Percentiles rank a stretch among this genome's conserved stretches.
phyloP scores from a whole-genome alignment of 2,113 vertebrate genomes.

The Nyctibius bracteatus region DNA sequence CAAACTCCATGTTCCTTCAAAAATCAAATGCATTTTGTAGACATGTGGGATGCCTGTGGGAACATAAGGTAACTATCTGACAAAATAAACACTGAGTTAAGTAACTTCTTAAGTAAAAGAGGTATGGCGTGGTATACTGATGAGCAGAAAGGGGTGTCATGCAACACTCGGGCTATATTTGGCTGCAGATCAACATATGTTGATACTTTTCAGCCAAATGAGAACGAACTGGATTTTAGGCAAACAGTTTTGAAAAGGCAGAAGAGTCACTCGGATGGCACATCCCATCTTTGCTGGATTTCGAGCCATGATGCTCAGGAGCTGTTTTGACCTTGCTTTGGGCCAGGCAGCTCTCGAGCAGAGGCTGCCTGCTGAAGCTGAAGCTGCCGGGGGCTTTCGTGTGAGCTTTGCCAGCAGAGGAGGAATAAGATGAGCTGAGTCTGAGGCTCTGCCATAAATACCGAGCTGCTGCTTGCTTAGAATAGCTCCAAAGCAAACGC shows the following conservation, averaged over 20 bases:
- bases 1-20: not conserved
- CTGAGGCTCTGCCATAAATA: not conserved
- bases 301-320: not conserved
- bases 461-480: not conserved
- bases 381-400: accelerated
- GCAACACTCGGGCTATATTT: not conserved
- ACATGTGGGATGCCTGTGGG: not conserved
- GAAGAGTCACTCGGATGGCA: accelerated
- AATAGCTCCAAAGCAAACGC: not conserved
- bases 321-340: not conserved
- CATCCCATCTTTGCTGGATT: accelerated
- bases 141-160: not conserved
- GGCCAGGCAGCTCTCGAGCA: not conserved
- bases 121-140: not conserved
- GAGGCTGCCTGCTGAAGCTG: not conserved
- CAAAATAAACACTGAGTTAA: not conserved
- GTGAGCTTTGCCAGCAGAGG: not conserved
- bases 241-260: not conserved
- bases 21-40: not conserved
- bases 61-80: constrained; percentile 8
- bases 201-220: not conserved
- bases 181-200: not conserved
- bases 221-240: not conserved
- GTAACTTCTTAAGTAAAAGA: not conserved
- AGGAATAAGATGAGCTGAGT: not conserved